Conservation (phyloP, 1,140 invertebrate species). For the silkworm (Bombyx mori) region DNA sequence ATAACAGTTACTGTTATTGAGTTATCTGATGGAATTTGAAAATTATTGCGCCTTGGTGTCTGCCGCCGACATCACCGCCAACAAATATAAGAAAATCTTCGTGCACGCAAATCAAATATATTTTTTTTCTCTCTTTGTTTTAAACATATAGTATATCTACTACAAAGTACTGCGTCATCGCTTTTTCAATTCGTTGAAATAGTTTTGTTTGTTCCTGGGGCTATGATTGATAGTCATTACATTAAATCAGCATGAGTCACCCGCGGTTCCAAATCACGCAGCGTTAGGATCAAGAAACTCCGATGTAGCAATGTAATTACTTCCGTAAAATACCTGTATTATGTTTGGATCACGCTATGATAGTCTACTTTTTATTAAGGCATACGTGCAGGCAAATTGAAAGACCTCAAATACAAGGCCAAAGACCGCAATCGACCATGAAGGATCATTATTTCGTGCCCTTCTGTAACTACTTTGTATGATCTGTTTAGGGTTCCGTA, state of each 20-base stretch:
- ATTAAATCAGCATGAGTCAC: not conserved
- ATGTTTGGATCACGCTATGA: slow-evolving; percentile 14
- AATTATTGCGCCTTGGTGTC: slow-evolving; percentile 31
- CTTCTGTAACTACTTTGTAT: not conserved
- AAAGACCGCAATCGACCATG: slow-evolving; percentile 21
- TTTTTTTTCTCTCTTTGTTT: no score
- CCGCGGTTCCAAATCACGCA: not conserved
- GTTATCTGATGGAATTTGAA: slow-evolving; percentile 34
- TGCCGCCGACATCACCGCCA: slow-evolving; percentile 32
- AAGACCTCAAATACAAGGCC: slow-evolving; percentile 21
- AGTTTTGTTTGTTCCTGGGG: no score
- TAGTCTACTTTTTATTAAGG: slow-evolving; percentile 22
- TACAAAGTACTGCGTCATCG: no score
- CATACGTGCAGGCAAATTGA: slow-evolving; percentile 15
- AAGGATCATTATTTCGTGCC: slow-evolving; percentile 12
- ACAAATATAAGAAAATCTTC: slow-evolving; percentile 27
- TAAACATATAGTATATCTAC: no score
- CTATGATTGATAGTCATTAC: no score
- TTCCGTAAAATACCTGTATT: slow-evolving; percentile 21
- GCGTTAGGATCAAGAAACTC: slow-evolving; percentile 24
- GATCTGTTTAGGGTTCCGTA: no score
- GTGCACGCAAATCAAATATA: slow-evolving; percentile 10
- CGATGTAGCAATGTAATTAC: slow-evolving; percentile 19
- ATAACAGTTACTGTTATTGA: not conserved
- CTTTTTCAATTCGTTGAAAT: no score